Base-by-base conservation (phyloP, 1,140 invertebrate species). In the Ectropis grisescens region DNA sequence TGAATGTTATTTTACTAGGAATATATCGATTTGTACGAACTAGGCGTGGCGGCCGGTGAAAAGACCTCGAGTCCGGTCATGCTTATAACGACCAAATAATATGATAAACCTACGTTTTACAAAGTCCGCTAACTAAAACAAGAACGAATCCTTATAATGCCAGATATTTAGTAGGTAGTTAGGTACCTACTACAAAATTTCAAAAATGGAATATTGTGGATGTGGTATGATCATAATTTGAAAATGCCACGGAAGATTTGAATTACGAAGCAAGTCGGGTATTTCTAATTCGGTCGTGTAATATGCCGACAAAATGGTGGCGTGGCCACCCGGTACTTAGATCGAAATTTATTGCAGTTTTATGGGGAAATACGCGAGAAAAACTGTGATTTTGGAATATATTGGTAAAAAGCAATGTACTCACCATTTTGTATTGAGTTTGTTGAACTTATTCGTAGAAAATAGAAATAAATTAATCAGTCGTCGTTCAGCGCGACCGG, bases 401-500 rank as follows among this genome's bases (percentile, higher is more conserved):
- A 26, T 37, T 36, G 11, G 42, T 37, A 27, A 39, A 41, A 13
- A 41, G 36, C 34, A 27, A 19, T 38, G 31, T 43, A 79, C 75
- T 80, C 59, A 80, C 75, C 75, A 80, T 80, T 68, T 76, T 80
- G 61, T 60, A 41, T 68, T 59, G 66, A 68, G 69, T 70, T 70
- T 67, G 53, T 75, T 58, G 54, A 65, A 70, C 64, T 80, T 69
- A 80, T 52, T n/a, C 41, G 60, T 69, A 68, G 48, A 64, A 72
- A 72, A 70, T 70, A 67, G 41, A 74, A 78, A 53, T 76, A 69
- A 80, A 65, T 67, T 54, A 53, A 45, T 65, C 75, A 78, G 75
- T 78, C 70, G 64, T 62, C 66, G 72, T 80, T 78, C 70, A 69
- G 68, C 72, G 59, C 47, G 49, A 78, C 75, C 75, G 70, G 72